These are phyloP conservation scores for Ctenomys sociabilis DNA, from an alignment of 2,113 vertebrate genomes.

Conservation along the genomic window DNA sequence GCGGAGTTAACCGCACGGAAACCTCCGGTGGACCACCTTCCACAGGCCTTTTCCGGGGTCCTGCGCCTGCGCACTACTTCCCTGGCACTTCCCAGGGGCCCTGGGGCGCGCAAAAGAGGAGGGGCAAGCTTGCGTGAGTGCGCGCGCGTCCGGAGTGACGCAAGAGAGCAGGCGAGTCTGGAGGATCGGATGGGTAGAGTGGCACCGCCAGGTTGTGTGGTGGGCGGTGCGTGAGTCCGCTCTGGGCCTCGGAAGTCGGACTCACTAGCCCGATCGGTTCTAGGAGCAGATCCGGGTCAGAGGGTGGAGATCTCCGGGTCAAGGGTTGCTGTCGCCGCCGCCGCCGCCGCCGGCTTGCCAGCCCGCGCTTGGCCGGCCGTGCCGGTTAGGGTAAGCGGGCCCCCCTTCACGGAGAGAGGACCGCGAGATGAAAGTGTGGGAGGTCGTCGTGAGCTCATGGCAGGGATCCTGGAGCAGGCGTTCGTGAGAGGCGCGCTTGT, in stretches of 20 bases:
- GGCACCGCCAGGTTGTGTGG: background rate
- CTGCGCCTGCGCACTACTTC: constrained; percentile 65
- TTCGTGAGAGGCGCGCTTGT: background rate
- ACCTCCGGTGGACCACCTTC: background rate
- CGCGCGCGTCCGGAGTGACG: background rate
- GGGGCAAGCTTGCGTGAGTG: background rate
- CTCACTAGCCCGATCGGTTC: constrained; percentile 19
- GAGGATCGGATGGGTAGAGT: constrained; percentile 65
- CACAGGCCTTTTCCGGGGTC: background rate
- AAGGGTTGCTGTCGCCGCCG: background rate
- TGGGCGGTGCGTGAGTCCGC: background rate
- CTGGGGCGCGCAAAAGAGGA: constrained; percentile 46
- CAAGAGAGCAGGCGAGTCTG: constrained; percentile 68
- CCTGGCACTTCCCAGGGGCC: background rate
- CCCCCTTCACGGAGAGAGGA: background rate
- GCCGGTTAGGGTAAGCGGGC: constrained; percentile 62
- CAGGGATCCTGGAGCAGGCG: background rate
- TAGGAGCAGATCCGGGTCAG: constrained; percentile 69
- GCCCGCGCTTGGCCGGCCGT: constrained; percentile 37
- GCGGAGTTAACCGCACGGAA: background rate
- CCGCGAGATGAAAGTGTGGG: constrained; percentile 5
- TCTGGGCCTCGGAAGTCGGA: constrained; percentile 37
- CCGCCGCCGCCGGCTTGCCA: background rate
- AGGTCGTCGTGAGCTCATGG: background rate
- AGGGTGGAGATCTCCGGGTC: constrained; percentile 26